A percentile compares a stretch with the other conserved stretches of the same genome.
Conservation (phyloP, 2,888 invertebrate species). For the Danaus chrysippus region DNA sequence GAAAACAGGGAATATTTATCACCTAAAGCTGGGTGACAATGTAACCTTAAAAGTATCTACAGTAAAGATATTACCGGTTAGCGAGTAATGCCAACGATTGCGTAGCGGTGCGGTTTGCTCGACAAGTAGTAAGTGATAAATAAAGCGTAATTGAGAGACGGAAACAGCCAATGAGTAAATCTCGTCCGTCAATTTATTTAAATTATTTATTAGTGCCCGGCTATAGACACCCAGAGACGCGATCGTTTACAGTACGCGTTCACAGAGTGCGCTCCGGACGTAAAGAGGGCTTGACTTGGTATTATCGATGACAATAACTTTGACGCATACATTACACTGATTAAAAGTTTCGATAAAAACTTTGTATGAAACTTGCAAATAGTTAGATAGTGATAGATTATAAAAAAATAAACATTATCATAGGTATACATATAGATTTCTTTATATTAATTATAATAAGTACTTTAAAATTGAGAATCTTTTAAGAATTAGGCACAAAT, state of each 20-base stretch:
- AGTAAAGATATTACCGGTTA: constrained; percentile 21
- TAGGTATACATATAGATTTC: too few species aligned
- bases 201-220: constrained; percentile 78
- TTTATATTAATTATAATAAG: too few species aligned
- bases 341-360: too few species aligned
- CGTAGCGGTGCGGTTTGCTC: constrained; percentile 51
- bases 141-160: constrained; percentile 78
- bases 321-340: neutral
- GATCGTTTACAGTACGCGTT: constrained; percentile 70
- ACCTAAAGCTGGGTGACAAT: neutral
- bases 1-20: neutral
- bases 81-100: constrained; percentile 32
- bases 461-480: too few species aligned
- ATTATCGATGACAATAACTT: constrained; percentile 42
- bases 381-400: too few species aligned
- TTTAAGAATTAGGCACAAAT: too few species aligned
- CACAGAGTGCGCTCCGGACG: constrained; percentile 67
- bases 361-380: too few species aligned
- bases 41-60: constrained; percentile 12
- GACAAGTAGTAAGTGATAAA: constrained; percentile 75
- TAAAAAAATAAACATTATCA: too few species aligned
- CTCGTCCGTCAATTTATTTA: constrained; percentile 80
- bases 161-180: constrained; percentile 79
- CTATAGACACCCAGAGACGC: constrained; percentile 74
- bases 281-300: constrained; percentile 44